Evolutionary conservation across 1,140 invertebrate species (phyloP).

Genomic region (Cheumatopsyche charites): DNA sequence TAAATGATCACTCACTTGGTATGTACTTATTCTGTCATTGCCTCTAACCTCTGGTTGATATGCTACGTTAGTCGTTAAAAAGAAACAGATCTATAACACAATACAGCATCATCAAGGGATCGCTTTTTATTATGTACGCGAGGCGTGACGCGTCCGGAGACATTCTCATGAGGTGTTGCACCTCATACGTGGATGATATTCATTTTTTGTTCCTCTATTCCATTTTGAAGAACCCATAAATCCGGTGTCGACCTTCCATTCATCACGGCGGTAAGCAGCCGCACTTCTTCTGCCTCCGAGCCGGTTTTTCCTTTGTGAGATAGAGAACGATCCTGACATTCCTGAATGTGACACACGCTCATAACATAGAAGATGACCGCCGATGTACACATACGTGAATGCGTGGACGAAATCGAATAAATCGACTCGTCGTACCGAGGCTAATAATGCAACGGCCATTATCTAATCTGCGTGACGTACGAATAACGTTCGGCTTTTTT

Average conservation of each 20-base stretch:
- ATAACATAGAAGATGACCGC: constrained; percentile 17
- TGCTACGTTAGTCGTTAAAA: too few relatives aligned
- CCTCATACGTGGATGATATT: constrained; percentile 24
- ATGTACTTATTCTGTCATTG: too few relatives aligned
- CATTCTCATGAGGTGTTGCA: constrained; percentile 31
- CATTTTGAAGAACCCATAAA: constrained; percentile 35
- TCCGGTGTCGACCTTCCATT: constrained; percentile 37
- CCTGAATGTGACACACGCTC: constrained; percentile 31
- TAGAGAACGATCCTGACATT: constrained; percentile 34
- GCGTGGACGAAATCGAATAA: too few relatives aligned
- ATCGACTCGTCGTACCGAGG: too few relatives aligned
- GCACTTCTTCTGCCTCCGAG: constrained; percentile 17
- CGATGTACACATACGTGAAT: too few relatives aligned
- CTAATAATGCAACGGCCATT: too few relatives aligned
- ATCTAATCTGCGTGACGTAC: too few relatives aligned
- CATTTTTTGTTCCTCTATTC: constrained; percentile 19
- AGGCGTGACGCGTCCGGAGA: neutral
- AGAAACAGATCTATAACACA: too few relatives aligned
- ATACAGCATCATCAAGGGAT: too few relatives aligned
- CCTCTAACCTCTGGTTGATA: too few relatives aligned
- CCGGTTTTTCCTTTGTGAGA: constrained; percentile 26
- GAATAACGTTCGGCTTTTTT: too few relatives aligned
- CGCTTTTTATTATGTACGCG: neutral
- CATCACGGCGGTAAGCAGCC: constrained; percentile 31
- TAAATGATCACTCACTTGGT: too few relatives aligned